These are phyloP conservation scores for Dipodomys spectabilis DNA, from an alignment of 2,113 vertebrate genomes.

Conservation along the genomic window DNA sequence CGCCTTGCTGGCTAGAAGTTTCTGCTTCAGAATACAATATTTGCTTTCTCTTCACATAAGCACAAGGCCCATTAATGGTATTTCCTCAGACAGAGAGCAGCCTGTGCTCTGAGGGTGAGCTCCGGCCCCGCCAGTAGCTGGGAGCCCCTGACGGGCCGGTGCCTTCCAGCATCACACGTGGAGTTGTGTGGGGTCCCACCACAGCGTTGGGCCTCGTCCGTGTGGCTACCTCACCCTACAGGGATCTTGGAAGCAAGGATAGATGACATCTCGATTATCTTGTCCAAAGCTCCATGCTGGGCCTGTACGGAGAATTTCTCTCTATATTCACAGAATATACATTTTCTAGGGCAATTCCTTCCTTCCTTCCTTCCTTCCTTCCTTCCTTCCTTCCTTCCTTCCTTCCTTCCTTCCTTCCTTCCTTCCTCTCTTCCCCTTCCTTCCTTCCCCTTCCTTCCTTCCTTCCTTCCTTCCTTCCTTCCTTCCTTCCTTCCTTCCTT, in stretches of 20 bases:
- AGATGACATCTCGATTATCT: no score
- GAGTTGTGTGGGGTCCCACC: neutral
- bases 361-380: no score
- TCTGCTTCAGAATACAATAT: conserved; percentile 27
- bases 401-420: no score
- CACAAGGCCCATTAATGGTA: conserved; percentile 24
- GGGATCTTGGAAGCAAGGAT: neutral
- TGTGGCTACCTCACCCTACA: rapidly evolving
- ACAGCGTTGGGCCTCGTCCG: rapidly evolving
- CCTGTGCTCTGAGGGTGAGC: neutral
- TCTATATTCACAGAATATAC: rapidly evolving
- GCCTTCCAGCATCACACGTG: rapidly evolving
- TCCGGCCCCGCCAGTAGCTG: neutral
- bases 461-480: no score
- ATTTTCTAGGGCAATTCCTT: neutral
- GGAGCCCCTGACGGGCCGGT: no score
- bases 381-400: neutral
- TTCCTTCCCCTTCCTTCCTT: no score
- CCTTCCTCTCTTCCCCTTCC: no score
- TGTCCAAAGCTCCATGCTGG: rapidly evolving
- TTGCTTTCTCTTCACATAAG: conserved; percentile 49
- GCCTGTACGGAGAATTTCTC: rapidly evolving
- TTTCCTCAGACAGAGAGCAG: conserved; percentile 55
- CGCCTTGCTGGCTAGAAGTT: conserved; percentile 1
- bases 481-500: neutral